Percentiles rank a stretch among this genome's conserved stretches.
These are phyloP conservation scores for Tarsius wallacei DNA, from an alignment of 2,797 vertebrate genomes.

Conservation along the genomic window DNA sequence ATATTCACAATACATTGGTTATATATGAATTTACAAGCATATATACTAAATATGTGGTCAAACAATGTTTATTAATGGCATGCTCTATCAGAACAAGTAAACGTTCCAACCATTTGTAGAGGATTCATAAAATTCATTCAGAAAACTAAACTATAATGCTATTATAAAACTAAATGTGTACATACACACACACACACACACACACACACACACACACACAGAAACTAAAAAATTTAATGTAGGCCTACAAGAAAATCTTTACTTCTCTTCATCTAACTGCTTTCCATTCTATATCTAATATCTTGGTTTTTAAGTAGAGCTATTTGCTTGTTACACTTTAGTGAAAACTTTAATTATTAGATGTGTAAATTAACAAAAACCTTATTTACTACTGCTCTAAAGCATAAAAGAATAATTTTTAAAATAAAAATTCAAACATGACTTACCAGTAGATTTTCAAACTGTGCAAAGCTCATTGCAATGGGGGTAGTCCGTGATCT, in stretches of 20 bases:
- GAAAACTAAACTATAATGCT: not conserved
- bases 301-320: not conserved
- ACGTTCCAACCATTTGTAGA: conserved; percentile 9
- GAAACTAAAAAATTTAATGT: not conserved
- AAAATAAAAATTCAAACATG: conserved; percentile 53
- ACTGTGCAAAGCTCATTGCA: conserved; percentile 98
- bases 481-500: conserved; percentile 96
- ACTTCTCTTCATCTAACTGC: not conserved
- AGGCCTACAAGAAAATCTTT: not conserved
- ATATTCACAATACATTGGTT: not conserved
- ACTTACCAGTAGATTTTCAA: conserved; percentile 97
- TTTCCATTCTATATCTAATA: conserved; percentile 51
- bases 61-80: not conserved
- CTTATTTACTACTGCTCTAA: conserved; percentile 47
- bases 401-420: not conserved
- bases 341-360: conserved; percentile 21
- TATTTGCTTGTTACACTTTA: not conserved
- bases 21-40: not conserved
- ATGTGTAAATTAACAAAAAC: conserved; percentile 32
- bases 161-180: too few species aligned
- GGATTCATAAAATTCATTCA: conserved; percentile 50
- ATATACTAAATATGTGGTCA: not conserved
- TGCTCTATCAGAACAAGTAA: not conserved
- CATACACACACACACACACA: too few species aligned
- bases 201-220: too few species aligned